phyloP scores from a whole-genome alignment of 1,140 invertebrate genomes.

The Drosophila dunni region DNA sequence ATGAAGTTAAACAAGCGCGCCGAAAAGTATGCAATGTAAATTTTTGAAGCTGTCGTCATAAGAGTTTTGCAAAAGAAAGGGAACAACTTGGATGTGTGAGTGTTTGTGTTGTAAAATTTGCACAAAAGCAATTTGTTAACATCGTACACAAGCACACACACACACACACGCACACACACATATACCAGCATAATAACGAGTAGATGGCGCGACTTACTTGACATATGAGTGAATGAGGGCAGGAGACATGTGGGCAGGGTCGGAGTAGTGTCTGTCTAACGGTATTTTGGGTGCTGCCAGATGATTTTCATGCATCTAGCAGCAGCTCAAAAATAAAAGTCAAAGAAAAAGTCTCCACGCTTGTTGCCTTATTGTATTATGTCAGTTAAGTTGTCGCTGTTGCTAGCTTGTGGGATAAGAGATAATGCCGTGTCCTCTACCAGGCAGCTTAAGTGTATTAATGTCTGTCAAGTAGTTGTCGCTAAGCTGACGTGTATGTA shows the following conservation, averaged over 20 bases:
- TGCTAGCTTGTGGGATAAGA: constrained; percentile 66
- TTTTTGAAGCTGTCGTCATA: constrained; percentile 22
- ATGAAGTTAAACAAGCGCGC: constrained; percentile 61
- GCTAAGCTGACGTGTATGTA: constrained; percentile 77
- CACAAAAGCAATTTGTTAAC: constrained; percentile 79
- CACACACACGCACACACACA: constrained; percentile 4
- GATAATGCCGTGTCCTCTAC: constrained; percentile 73
- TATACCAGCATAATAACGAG: background rate
- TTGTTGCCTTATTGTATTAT: constrained; percentile 81
- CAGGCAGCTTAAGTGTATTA: constrained; percentile 81
- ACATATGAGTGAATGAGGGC: constrained; percentile 40
- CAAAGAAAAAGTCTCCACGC: constrained; percentile 15
- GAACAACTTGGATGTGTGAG: constrained; percentile 12
- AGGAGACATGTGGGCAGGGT: background rate
- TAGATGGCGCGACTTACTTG: constrained; percentile 49
- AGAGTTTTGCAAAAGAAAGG: background rate
- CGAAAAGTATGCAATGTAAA: constrained; percentile 47
- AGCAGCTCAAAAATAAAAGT: constrained; percentile 8
- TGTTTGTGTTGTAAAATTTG: constrained; percentile 64
- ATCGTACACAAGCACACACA: constrained; percentile 34
- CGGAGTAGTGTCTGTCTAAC: constrained; percentile 18
- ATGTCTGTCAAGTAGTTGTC: constrained; percentile 82
- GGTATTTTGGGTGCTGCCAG: constrained; percentile 62
- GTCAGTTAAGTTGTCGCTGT: constrained; percentile 78
- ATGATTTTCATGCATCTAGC: constrained; percentile 61